Conservation (phyloP, 1,140 invertebrate species). For the Heliconius hermathena region DNA sequence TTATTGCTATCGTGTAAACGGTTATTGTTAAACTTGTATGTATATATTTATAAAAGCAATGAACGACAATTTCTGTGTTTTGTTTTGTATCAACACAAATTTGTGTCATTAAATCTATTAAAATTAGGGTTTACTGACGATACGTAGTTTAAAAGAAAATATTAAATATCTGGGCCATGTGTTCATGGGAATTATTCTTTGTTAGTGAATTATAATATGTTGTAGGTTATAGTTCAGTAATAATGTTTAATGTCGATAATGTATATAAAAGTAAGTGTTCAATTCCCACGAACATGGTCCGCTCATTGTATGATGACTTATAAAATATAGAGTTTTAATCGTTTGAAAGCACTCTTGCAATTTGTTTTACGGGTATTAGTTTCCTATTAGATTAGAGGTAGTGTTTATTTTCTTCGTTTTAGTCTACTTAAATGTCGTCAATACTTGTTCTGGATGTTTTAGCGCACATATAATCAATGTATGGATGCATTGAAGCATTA, state of each 20-base stretch:
- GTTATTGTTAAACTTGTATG: slow-evolving; percentile 59
- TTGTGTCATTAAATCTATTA: neutral
- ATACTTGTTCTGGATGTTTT: slow-evolving; percentile 65
- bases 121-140: neutral
- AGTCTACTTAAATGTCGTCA: slow-evolving; percentile 57
- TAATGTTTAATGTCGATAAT: slow-evolving; percentile 56
- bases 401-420: slow-evolving; percentile 71
- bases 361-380: slow-evolving; percentile 81
- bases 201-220: slow-evolving; percentile 47
- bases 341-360: slow-evolving; percentile 58
- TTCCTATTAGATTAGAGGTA: slow-evolving; percentile 74
- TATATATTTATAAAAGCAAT: slow-evolving; percentile 51
- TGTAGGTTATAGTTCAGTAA: slow-evolving; percentile 54
- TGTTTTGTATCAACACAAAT: neutral
- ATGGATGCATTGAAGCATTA: slow-evolving; percentile 63
- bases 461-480: slow-evolving; percentile 56
- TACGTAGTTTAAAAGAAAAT: neutral
- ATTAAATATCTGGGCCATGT: slow-evolving; percentile 10
- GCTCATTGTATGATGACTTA: neutral
- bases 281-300: slow-evolving; percentile 29
- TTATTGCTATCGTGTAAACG: slow-evolving; percentile 54
- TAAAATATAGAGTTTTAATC: neutral
- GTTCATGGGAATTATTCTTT: slow-evolving; percentile 43
- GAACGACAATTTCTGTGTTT: neutral
- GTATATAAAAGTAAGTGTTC: slow-evolving; percentile 54